Conservation (phyloP, 2,888 invertebrate genomes). For the Lasioglossum lativentre region DNA sequence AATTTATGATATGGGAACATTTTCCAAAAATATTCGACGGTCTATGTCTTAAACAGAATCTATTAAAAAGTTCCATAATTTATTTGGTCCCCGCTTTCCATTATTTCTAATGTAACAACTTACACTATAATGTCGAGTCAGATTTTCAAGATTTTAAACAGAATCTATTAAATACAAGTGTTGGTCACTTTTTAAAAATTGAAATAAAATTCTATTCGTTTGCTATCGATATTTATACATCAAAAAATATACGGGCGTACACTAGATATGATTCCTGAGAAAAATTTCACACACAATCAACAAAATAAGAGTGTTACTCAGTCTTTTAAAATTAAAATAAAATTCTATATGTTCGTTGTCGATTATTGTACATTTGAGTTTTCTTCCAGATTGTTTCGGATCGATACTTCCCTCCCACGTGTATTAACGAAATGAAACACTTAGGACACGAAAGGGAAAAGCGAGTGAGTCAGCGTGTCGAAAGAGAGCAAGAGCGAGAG, state of each 20-base stretch:
- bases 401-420: slow-evolving; percentile 48
- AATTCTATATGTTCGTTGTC: too few species aligned
- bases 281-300: too few species aligned
- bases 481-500: neutral
- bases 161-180: neutral
- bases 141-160: too few species aligned
- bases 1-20: too few species aligned
- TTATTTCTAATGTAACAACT: neutral
- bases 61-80: neutral
- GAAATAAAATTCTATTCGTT: neutral
- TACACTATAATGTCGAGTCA: neutral
- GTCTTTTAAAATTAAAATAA: too few species aligned
- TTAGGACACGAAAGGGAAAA: slow-evolving; percentile 1
- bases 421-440: slow-evolving; percentile 48
- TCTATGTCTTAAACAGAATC: too few species aligned
- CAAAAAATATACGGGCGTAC: too few species aligned
- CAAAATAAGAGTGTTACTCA: too few species aligned
- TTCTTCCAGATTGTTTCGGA: neutral
- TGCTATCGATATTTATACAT: too few species aligned
- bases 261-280: too few species aligned
- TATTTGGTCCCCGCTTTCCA: neutral
- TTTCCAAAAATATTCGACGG: too few species aligned
- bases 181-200: neutral
- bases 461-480: neutral
- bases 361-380: neutral